These are phyloP conservation scores for Ceratitis capitata DNA, from an alignment of 1,140 invertebrate genomes.

Conservation along the genomic window DNA sequence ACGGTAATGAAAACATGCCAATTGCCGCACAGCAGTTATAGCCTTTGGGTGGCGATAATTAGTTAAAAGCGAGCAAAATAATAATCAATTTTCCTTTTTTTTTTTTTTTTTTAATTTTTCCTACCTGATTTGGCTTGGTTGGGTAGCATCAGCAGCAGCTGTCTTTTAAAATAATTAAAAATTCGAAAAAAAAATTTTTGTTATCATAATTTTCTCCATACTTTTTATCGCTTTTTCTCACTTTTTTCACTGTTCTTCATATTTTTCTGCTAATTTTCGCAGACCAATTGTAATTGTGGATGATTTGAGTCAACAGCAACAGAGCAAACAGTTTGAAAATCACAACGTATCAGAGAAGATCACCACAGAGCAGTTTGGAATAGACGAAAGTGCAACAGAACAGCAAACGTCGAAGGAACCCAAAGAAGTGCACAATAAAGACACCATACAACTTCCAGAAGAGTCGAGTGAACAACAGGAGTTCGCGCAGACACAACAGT, in stretches of 20 bases:
- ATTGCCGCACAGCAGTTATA: background rate
- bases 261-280: too few species aligned
- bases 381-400: too few species aligned
- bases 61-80: background rate
- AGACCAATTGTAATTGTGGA: constrained; percentile 55
- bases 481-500: background rate
- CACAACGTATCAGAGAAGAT: constrained; percentile 43
- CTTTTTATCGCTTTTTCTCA: too few species aligned
- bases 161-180: constrained; percentile 2
- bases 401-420: background rate
- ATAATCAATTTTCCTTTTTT: background rate
- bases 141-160: background rate
- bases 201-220: constrained; percentile 7
- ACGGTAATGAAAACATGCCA: constrained; percentile 6
- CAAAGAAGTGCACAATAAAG: background rate
- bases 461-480: background rate
- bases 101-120: background rate
- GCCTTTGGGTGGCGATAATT: background rate
- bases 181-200: background rate
- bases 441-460: background rate
- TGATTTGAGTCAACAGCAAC: constrained; percentile 49
- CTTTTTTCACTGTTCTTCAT: too few species aligned
- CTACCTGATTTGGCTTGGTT: too few species aligned
- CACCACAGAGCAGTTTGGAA: too few species aligned
- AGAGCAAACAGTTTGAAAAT: background rate